Percentiles rank a stretch among this genome's conserved stretches.
phyloP scores from a whole-genome alignment of 2,888 invertebrate species.

The Leptogaster cylindrica region DNA sequence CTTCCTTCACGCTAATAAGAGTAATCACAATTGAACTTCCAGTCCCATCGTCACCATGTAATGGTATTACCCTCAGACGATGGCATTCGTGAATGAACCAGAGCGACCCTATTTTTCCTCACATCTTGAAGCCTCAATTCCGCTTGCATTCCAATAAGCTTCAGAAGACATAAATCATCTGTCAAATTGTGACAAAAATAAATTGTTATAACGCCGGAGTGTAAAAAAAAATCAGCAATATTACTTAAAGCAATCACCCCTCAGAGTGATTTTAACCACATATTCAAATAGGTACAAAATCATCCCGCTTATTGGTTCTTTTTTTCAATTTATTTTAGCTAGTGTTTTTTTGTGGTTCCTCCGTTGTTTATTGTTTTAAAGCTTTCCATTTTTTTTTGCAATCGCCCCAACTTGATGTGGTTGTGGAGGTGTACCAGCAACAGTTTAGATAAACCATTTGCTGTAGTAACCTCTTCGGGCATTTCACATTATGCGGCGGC shows the following conservation, averaged over 20 bases:
- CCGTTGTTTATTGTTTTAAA: not conserved
- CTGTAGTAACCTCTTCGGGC: not conserved
- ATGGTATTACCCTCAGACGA: not conserved
- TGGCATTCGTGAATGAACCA: not conserved
- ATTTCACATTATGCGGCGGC: not conserved
- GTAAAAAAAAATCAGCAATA: not conserved
- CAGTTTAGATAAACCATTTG: not conserved
- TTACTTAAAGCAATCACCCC: not conserved
- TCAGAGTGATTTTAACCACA: too few species aligned
- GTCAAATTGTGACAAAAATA: not conserved
- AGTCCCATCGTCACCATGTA: not conserved
- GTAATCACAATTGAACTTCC: not conserved
- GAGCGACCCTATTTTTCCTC: not conserved
- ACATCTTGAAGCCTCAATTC: not conserved
- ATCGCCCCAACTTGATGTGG: not conserved
- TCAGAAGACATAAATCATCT: conserved; percentile 2
- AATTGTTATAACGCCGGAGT: not conserved
- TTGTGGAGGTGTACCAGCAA: too few species aligned
- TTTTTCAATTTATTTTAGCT: not conserved
- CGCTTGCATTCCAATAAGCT: not conserved
- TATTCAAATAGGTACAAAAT: too few species aligned
- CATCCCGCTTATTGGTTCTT: not conserved
- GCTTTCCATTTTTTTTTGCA: not conserved
- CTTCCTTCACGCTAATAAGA: not conserved
- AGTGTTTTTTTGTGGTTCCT: not conserved